Evolutionary conservation across 2,113 vertebrate genomes (phyloP), one percentile per base, ranked within the genome.

Genomic region (Origma solitaria): DNA sequence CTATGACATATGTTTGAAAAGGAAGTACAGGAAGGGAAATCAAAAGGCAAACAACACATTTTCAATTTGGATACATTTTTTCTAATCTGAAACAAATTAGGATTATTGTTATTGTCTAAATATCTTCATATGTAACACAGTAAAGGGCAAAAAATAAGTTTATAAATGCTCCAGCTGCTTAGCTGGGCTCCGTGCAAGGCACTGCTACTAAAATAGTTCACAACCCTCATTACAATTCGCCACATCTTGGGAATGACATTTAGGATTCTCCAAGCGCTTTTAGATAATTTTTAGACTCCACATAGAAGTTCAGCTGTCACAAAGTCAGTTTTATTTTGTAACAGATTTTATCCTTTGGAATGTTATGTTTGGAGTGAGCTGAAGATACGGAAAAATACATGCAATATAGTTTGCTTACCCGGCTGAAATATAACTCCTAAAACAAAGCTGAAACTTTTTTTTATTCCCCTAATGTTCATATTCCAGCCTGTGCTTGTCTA

Each of bases 161-260:
- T 65, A 27, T 68, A 49, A 81, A 79, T 33, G n/a, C 71, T 75
- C 49, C 90, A 92, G 72, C 90, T 96, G 90, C 82, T 94, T 40
- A 37, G 56, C 56, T 57, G n/a, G 87, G 90, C 80, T 82, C 88
- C 28, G n/a, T 90, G 80, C 71, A 88, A 90, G 90, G 85, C 88
- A 23, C 62, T 75, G 92, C 64, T 92, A 86, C 92, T 71, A 94
- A 96, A 96, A 95, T 96, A 97, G 93, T 93, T 79, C 90, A n/a
- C 82, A 94, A n/a, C 82, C 9, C 22, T 88, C 88, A 93, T 92
- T 96, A 95, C 80, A 93, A 92, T 96, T 93, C 19, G 54, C 93
- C 91, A 61, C 92, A 94, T 95, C 90, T 95, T 96, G 92, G 88
- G 88, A 97, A 96, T 92, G 94, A 95, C 92, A 94, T 94, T 96